Percentiles rank a stretch among this genome's conserved stretches.
Conservation (phyloP, 2,888 invertebrate species). For the Nephrotoma appendiculata region DNA sequence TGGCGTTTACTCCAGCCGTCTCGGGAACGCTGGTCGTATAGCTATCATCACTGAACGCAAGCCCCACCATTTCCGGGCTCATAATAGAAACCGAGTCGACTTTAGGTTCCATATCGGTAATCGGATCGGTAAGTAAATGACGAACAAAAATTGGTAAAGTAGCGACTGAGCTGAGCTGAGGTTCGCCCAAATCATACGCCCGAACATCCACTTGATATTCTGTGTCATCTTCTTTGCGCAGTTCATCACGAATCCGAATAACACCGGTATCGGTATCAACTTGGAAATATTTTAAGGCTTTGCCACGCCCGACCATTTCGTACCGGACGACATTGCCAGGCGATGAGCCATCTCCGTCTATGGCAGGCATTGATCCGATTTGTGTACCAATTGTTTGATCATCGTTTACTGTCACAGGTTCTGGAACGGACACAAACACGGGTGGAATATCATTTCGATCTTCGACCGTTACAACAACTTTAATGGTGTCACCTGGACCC, state of each 20-base stretch:
- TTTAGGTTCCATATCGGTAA: conserved; percentile 26
- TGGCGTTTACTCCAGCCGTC: conserved; percentile 29
- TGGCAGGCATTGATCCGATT: conserved; percentile 63
- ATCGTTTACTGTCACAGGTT: conserved; percentile 71
- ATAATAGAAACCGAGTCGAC: conserved; percentile 23
- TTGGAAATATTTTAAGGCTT: conserved; percentile 72
- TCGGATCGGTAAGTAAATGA: conserved; percentile 58
- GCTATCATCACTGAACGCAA: conserved; percentile 76
- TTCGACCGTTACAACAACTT: conserved; percentile 50
- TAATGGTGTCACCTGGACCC: conserved; percentile 54
- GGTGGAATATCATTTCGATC: conserved; percentile 83
- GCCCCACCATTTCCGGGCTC: conserved; percentile 36
- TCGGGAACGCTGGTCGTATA: conserved; percentile 75
- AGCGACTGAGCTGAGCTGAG: conserved; percentile 65
- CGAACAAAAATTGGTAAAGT: conserved; percentile 72
- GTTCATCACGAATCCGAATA: conserved; percentile 64
- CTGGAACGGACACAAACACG: conserved; percentile 67
- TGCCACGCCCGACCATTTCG: conserved; percentile 67
- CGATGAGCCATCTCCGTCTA: conserved; percentile 71
- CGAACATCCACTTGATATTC: conserved; percentile 81
- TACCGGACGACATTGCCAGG: conserved; percentile 71
- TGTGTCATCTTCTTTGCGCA: conserved; percentile 71
- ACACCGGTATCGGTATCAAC: conserved; percentile 75
- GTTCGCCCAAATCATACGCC: conserved; percentile 76
- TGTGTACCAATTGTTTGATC: conserved; percentile 67